Evolutionary conservation across 2,888 invertebrate species (phyloP).

Genomic region (Drosophila cracens): DNA sequence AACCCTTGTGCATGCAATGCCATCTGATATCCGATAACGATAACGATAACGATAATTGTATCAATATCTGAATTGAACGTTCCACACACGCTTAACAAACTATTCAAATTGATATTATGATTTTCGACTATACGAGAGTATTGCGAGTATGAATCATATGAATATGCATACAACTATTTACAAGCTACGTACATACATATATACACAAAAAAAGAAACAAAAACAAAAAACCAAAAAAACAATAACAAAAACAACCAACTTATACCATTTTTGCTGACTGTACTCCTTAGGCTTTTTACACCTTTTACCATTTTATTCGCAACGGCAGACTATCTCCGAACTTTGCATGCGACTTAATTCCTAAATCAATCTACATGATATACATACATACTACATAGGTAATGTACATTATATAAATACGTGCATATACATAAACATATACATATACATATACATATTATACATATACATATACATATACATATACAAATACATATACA

Average conservation of each 20-base stretch:
- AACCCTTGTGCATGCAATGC: constrained; percentile 56
- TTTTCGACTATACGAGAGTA: constrained; percentile 27
- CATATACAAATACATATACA: constrained; percentile 28
- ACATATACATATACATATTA: constrained; percentile 23
- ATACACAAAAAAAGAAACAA: constrained; percentile 22
- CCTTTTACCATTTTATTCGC: constrained; percentile 76
- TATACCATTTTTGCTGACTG: constrained; percentile 83
- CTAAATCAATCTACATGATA: constrained; percentile 38
- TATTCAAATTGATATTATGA: constrained; percentile 27
- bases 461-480: constrained; percentile 27
- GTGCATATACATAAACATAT: constrained; percentile 29
- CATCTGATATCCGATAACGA: constrained; percentile 14
- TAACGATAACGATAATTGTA: constrained; percentile 8
- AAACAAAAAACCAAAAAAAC: constrained; percentile 19
- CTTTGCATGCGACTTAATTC: constrained; percentile 65
- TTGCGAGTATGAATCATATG: constrained; percentile 44
- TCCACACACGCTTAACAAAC: constrained; percentile 36
- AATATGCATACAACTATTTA: constrained; percentile 62
- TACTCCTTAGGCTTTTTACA: constrained; percentile 84
- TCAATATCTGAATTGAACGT: constrained; percentile 31
- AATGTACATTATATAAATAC: constrained; percentile 19
- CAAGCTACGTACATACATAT: constrained; percentile 46
- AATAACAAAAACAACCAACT: constrained; percentile 51
- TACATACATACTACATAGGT: constrained; percentile 34
- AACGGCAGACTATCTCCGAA: constrained; percentile 57